Conservation (phyloP, 2,113 vertebrate genomes). For the Cavia porcellus region DNA sequence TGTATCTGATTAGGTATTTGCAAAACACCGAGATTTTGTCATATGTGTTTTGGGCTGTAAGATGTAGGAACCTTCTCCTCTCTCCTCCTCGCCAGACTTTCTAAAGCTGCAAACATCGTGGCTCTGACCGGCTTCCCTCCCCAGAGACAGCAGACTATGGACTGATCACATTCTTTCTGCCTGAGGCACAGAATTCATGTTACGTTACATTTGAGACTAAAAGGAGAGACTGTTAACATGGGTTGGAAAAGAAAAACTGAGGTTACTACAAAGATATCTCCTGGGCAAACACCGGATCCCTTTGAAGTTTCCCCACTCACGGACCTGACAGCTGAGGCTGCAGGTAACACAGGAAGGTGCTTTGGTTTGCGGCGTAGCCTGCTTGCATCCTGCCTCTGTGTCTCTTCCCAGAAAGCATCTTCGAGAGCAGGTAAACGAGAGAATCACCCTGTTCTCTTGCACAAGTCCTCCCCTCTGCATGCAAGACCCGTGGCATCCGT, state of each 20-base stretch:
- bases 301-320: constrained; percentile 83
- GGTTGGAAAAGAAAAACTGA: constrained; percentile 66
- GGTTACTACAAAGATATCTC: constrained; percentile 75
- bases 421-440: background rate
- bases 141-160: constrained; percentile 2
- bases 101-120: background rate
- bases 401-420: background rate
- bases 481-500: background rate
- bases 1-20: background rate
- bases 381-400: constrained; percentile 22
- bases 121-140: background rate
- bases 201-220: constrained; percentile 61
- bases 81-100: background rate
- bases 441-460: background rate
- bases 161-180: constrained; percentile 45
- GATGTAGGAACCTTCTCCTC: constrained; percentile 20
- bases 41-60: background rate
- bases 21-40: background rate
- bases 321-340: constrained; percentile 83
- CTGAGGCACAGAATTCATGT: constrained; percentile 48
- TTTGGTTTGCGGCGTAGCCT: background rate
- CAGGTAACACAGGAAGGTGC: constrained; percentile 8
- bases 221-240: constrained; percentile 54
- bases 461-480: background rate
- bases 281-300: constrained; percentile 78